These are phyloP conservation scores for Euborellia annulipes DNA, from an alignment of 1,140 invertebrate genomes.

Conservation along the genomic window DNA sequence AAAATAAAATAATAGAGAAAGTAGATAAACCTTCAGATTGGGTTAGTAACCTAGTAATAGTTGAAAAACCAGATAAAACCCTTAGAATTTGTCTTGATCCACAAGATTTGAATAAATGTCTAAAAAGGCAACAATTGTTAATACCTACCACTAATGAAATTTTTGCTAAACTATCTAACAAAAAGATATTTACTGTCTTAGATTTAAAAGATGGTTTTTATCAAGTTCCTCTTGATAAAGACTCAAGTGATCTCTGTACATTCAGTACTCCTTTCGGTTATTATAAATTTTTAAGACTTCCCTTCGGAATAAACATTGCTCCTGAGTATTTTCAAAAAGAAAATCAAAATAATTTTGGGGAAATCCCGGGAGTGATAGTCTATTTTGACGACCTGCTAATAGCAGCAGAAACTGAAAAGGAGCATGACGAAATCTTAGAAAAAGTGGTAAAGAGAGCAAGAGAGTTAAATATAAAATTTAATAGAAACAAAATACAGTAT, in stretches of 20 bases:
- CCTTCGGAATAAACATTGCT: constrained; percentile 5
- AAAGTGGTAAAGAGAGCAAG: constrained; percentile 20
- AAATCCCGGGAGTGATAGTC: constrained; percentile 19
- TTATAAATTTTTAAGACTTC: constrained; percentile 7
- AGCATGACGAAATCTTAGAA: constrained; percentile 21
- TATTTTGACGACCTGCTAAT: constrained; percentile 23
- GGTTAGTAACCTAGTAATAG: constrained; percentile 5
- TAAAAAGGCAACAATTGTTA: constrained; percentile 7
- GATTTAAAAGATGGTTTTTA: constrained; percentile 30
- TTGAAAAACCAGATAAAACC: constrained; percentile 6
- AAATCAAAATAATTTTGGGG: constrained; percentile 8
- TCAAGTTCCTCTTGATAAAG: constrained; percentile 25
- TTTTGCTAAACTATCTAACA: constrained; percentile 20
- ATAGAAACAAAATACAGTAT: constrained; percentile 21
- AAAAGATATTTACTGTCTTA: constrained; percentile 28
- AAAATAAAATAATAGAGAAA: constrained; percentile 10
- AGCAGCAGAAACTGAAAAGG: constrained; percentile 15
- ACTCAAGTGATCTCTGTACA: constrained; percentile 12
- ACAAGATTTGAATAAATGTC: constrained; percentile 5
- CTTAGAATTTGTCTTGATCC: constrained; percentile 8
- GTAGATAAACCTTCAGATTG: constrained; percentile 5
- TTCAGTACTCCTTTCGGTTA: constrained; percentile 1
- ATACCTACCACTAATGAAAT: constrained; percentile 5
- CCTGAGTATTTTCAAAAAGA: constrained; percentile 6
- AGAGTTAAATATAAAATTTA: constrained; percentile 19